Percentiles rank a stretch among this genome's conserved stretches.
phyloP scores from a whole-genome alignment of 2,797 vertebrate species.

The Alca torda region DNA sequence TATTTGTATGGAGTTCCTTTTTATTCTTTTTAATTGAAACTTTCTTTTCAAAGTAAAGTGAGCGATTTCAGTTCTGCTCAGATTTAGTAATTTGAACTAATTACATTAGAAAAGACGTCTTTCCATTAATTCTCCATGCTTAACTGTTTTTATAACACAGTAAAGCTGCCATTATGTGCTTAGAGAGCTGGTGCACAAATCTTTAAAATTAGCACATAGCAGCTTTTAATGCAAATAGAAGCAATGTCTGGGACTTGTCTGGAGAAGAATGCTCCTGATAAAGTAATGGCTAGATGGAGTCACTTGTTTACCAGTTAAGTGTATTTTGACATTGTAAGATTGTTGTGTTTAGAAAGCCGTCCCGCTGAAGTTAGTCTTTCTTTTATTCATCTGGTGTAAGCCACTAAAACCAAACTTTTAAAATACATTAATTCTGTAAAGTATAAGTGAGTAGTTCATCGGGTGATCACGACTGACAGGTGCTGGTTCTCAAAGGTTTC shows the following conservation, averaged over 20 bases:
- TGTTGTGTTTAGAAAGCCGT: conserved; percentile 14
- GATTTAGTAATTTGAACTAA: conserved; percentile 63
- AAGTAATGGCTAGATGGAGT: background rate
- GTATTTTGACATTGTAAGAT: conserved; percentile 31
- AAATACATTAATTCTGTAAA: background rate
- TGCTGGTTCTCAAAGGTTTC: background rate
- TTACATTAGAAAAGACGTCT: conserved; percentile 44
- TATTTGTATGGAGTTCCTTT: conserved; percentile 64
- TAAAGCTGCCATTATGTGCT: conserved; percentile 48
- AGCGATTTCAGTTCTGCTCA: conserved; percentile 62
- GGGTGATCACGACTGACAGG: background rate
- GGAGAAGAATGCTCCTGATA: background rate
- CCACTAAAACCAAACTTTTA: background rate
- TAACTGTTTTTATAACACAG: conserved; percentile 56
- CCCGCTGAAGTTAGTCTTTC: background rate
- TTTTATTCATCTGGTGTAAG: background rate
- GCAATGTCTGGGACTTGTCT: conserved; percentile 3
- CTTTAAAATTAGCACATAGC: conserved; percentile 28
- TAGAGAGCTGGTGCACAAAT: conserved; percentile 34
- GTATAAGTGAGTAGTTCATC: background rate
- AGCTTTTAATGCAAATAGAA: conserved; percentile 43
- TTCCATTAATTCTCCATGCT: conserved; percentile 49
- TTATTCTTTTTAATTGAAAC: conserved; percentile 47
- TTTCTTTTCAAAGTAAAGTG: conserved; percentile 55
- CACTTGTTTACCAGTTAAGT: conserved; percentile 21